Percentiles rank a stretch among this genome's conserved stretches.
Conservation (phyloP, 2,888 invertebrate genomes). For the Drosophila histrio region DNA sequence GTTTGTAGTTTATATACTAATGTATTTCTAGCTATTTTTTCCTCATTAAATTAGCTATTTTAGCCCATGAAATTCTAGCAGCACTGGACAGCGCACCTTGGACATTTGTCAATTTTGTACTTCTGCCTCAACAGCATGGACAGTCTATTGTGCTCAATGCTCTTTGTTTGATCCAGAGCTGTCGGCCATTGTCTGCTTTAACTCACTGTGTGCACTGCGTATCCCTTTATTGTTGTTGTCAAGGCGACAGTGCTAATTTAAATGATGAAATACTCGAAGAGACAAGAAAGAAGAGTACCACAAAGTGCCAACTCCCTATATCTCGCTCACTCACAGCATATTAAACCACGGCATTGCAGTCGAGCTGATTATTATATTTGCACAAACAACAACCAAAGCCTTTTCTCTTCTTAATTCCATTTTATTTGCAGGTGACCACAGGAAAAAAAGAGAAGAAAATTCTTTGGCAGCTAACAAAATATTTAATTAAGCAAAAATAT, state of each 20-base stretch:
- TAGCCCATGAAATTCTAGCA: no score
- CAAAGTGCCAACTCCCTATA: neutral
- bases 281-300: neutral
- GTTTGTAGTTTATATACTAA: no score
- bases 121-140: conserved; percentile 9
- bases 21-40: no score
- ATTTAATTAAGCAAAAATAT: conserved; percentile 76
- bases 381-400: conserved; percentile 23
- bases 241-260: conserved; percentile 69
- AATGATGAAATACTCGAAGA: conserved; percentile 60
- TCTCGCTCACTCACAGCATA: neutral
- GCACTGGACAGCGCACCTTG: conserved; percentile 47
- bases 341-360: conserved; percentile 33
- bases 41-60: no score
- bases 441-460: conserved; percentile 27
- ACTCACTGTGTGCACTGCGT: conserved; percentile 41
- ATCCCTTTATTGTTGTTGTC: conserved; percentile 49
- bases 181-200: conserved; percentile 57
- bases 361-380: conserved; percentile 45
- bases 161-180: conserved; percentile 34
- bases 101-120: conserved; percentile 58
- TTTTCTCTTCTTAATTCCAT: neutral
- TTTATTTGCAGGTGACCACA: conserved; percentile 10
- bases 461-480: conserved; percentile 57
- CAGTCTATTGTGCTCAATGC: conserved; percentile 45